phyloP scores from a whole-genome alignment of 2,888 invertebrate species.

The Caenorhabditis virilis region DNA sequence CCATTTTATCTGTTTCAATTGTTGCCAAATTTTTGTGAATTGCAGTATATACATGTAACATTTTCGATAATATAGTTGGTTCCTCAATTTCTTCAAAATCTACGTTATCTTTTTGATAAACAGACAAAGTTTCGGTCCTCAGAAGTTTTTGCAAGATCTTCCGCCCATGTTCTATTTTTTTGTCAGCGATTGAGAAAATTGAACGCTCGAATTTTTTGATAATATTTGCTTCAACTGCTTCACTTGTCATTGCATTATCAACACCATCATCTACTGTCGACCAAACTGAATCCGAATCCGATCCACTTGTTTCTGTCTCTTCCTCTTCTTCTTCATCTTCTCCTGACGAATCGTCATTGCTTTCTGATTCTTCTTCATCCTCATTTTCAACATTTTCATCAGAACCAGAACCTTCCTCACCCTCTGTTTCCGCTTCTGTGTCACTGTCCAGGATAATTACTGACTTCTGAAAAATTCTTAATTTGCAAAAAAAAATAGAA shows the following conservation, averaged over 20 bases:
- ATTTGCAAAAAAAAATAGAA: too few species aligned
- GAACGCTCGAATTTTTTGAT: slow-evolving; percentile 36
- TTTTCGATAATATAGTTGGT: slow-evolving; percentile 30
- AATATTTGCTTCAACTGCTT: slow-evolving; percentile 36
- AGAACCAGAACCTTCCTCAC: slow-evolving; percentile 4
- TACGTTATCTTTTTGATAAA: slow-evolving; percentile 8
- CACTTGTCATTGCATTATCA: slow-evolving; percentile 18
- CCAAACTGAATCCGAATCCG: slow-evolving; percentile 42
- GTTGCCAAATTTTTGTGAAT: slow-evolving; percentile 46
- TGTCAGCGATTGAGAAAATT: slow-evolving; percentile 32
- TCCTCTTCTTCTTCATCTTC: slow-evolving; percentile 23
- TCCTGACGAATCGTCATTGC: slow-evolving; percentile 8
- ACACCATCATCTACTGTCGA: slow-evolving; percentile 29
- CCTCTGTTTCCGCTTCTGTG: slow-evolving; percentile 15
- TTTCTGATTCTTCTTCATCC: slow-evolving; percentile 24
- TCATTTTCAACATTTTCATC: too few species aligned
- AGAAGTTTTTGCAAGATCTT: slow-evolving; percentile 30
- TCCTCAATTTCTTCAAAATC: slow-evolving; percentile 29
- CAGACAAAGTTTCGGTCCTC: slow-evolving; percentile 30
- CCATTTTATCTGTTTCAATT: slow-evolving; percentile 19
- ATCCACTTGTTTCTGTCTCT: slow-evolving; percentile 6
- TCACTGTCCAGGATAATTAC: slow-evolving; percentile 27
- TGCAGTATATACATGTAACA: slow-evolving; percentile 43
- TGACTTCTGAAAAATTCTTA: slow-evolving; percentile 11
- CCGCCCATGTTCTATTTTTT: slow-evolving; percentile 23